Evolutionary conservation across 2,888 invertebrate genomes (phyloP).

Genomic region (Plagodis pulveraria): DNA sequence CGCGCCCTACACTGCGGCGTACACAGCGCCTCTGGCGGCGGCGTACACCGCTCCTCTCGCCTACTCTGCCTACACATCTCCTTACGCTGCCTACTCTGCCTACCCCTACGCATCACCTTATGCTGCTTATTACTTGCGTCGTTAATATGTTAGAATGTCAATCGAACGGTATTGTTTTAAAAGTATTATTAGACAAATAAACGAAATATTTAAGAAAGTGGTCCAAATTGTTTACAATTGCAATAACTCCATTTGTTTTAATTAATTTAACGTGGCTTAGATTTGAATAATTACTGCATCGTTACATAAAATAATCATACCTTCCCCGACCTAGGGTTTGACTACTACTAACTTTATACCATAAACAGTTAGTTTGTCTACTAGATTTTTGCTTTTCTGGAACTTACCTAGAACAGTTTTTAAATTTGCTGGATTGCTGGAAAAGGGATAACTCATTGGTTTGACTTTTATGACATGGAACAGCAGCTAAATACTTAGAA

Average conservation of each 20-base stretch:
- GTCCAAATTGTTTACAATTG: background rate
- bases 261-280: too few relatives aligned
- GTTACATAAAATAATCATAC: too few relatives aligned
- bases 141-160: slow-evolving; percentile 20
- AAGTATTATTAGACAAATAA: slow-evolving; percentile 3
- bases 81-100: slow-evolving; percentile 52
- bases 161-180: background rate
- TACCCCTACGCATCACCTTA: slow-evolving; percentile 63
- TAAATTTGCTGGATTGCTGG: too few relatives aligned
- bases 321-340: too few relatives aligned
- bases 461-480: too few relatives aligned
- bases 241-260: background rate
- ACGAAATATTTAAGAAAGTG: background rate
- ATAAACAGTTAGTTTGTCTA: too few relatives aligned
- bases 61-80: slow-evolving; percentile 54
- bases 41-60: slow-evolving; percentile 57
- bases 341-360: too few relatives aligned
- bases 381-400: too few relatives aligned
- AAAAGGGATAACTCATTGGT: too few relatives aligned
- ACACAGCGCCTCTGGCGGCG: slow-evolving; percentile 56
- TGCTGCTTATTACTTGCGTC: slow-evolving; percentile 52
- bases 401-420: too few relatives aligned
- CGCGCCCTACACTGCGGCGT: slow-evolving; percentile 57
- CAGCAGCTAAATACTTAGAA: too few relatives aligned
- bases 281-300: too few relatives aligned